Evolutionary conservation across 2,113 vertebrate species (phyloP).

Genomic region (Arizona elegans): DNA sequence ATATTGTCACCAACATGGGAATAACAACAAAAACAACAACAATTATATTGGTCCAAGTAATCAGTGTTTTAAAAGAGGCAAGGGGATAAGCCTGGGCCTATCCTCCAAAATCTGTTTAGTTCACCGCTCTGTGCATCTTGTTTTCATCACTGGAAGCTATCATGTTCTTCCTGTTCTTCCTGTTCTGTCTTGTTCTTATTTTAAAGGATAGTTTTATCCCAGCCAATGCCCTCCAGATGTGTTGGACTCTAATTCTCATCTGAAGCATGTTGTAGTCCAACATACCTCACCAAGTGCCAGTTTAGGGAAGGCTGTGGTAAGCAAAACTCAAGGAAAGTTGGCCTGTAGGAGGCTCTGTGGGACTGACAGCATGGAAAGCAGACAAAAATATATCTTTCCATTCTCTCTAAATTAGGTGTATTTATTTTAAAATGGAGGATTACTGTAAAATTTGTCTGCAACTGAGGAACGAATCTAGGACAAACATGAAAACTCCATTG

Average conservation of each 20-base stretch:
- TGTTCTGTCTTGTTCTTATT: background rate
- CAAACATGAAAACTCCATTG: background rate
- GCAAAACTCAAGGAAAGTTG: background rate
- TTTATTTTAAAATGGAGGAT: slow-evolving; percentile 11
- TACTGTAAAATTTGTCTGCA: background rate
- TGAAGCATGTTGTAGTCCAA: background rate
- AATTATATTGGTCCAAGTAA: background rate
- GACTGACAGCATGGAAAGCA: background rate
- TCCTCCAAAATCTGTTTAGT: background rate
- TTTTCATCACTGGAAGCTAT: background rate
- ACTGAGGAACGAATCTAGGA: background rate
- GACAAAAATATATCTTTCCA: slow-evolving; percentile 9
- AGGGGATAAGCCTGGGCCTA: background rate
- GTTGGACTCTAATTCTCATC: background rate
- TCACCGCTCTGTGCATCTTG: background rate
- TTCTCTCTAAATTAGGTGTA: background rate
- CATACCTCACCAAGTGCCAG: background rate
- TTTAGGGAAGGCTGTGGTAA: background rate
- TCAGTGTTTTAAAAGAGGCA: background rate
- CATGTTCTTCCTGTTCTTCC: background rate
- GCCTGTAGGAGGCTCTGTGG: background rate
- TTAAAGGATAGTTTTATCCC: background rate
- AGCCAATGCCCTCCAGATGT: background rate
- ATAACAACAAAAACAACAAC: background rate
- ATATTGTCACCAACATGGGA: background rate